Percentiles rank a stretch among this genome's conserved stretches.
Conservation (phyloP, 2,888 invertebrate genomes). For the Mayetiola destructor region DNA sequence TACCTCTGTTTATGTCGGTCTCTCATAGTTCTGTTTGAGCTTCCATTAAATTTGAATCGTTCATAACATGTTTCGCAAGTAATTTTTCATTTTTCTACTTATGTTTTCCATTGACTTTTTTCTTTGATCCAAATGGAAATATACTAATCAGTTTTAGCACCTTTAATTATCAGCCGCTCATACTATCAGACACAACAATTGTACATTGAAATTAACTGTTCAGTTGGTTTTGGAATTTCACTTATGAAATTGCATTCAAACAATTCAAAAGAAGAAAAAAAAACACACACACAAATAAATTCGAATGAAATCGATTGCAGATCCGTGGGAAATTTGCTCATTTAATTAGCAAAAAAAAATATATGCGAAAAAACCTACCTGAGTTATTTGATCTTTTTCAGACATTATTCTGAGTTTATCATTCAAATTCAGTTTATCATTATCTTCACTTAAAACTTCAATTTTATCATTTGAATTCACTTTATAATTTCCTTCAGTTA, state of each 20-base stretch:
- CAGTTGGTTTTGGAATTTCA: neutral
- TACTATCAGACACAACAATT: conserved; percentile 4
- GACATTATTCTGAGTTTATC: neutral
- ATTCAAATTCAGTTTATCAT: too few relatives aligned
- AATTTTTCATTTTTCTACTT: too few relatives aligned
- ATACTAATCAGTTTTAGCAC: conserved; percentile 8
- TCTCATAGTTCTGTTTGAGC: too few relatives aligned
- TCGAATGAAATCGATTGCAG: neutral
- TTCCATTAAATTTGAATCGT: too few relatives aligned
- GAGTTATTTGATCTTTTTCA: neutral
- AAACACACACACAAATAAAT: neutral
- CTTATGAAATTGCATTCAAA: neutral
- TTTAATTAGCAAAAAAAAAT: neutral
- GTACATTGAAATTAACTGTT: neutral
- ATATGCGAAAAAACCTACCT: neutral
- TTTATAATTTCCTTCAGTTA: too few relatives aligned
- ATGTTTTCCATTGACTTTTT: too few relatives aligned
- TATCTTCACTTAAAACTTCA: too few relatives aligned
- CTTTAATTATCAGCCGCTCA: conserved; percentile 9
- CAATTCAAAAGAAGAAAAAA: neutral
- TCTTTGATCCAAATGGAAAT: too few relatives aligned
- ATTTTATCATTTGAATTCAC: too few relatives aligned
- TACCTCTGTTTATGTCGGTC: too few relatives aligned
- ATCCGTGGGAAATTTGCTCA: neutral
- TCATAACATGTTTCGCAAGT: too few relatives aligned